phyloP scores from a whole-genome alignment of 2,113 vertebrate genomes.

The Agelaius tricolor region DNA sequence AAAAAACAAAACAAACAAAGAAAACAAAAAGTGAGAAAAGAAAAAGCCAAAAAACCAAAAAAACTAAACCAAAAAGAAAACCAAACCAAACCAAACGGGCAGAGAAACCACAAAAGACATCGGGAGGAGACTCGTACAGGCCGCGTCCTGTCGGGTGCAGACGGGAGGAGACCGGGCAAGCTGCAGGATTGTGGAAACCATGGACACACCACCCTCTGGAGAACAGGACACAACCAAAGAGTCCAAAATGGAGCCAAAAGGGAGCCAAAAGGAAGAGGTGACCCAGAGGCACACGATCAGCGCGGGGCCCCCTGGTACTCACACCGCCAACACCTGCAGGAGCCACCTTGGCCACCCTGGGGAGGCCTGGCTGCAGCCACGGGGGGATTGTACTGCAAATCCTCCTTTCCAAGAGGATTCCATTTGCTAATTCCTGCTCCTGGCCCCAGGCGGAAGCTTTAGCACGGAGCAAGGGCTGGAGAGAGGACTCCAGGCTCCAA shows the following conservation, averaged over 20 bases:
- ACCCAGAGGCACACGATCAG: not conserved
- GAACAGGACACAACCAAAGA: not conserved
- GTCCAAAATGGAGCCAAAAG: not conserved
- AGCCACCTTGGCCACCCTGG: not conserved
- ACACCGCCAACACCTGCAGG: not conserved
- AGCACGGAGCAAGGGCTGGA: fast-evolving
- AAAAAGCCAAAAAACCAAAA: conserved; percentile 73
- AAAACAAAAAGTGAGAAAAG: conserved; percentile 84
- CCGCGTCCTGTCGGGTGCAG: not conserved
- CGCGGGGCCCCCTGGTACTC: not conserved
- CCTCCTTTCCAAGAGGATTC: not conserved
- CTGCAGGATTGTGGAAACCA: conserved; percentile 11
- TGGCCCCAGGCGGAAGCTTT: not conserved
- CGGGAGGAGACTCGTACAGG: conserved; percentile 33
- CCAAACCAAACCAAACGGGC: conserved; percentile 34
- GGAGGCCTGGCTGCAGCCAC: not conserved
- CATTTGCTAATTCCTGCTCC: not conserved
- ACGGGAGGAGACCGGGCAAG: conserved; percentile 20
- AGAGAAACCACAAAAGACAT: conserved; percentile 62
- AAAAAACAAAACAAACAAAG: conserved; percentile 82
- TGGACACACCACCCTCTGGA: not conserved
- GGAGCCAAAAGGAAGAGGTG: not conserved
- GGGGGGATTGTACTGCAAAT: not conserved
- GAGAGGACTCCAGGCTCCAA: not conserved
- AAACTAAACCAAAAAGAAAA: conserved; percentile 63